Percentiles rank a stretch among this genome's conserved stretches.
Evolutionary conservation across 1,140 invertebrate species (phyloP).

Genomic region (Pristionchus pacificus): DNA sequence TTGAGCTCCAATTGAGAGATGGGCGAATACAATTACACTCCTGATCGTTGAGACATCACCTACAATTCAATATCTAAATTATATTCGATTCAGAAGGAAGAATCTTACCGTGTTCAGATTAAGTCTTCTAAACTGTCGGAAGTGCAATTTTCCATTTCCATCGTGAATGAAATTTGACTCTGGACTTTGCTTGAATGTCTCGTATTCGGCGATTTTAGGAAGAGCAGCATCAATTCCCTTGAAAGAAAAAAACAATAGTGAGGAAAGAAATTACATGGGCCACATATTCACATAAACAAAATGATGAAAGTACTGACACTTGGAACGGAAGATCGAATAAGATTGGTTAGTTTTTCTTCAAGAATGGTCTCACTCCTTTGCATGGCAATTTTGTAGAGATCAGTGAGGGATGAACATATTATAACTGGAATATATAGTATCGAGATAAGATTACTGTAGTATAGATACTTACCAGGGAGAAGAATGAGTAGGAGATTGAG

Average conservation of each 20-base stretch:
- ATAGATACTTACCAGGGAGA: too few relatives aligned
- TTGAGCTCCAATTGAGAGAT: too few relatives aligned
- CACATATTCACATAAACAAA: too few relatives aligned
- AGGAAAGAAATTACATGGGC: too few relatives aligned
- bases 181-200: constrained; percentile 30
- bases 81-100: neutral
- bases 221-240: constrained; percentile 23
- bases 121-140: constrained; percentile 27
- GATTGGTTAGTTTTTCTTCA: neutral
- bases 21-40: too few relatives aligned
- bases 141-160: constrained; percentile 21
- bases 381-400: neutral
- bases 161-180: constrained; percentile 27
- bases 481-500: too few relatives aligned
- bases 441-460: too few relatives aligned
- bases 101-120: constrained; percentile 23
- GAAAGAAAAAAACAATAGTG: neutral
- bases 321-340: neutral
- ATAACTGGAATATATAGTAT: too few relatives aligned
- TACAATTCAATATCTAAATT: neutral
- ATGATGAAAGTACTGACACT: too few relatives aligned
- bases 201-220: constrained; percentile 31
- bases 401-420: neutral
- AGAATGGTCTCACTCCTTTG: neutral
- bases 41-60: neutral